A percentile compares a stretch with the other conserved stretches of the same genome.
Evolutionary conservation across 2,113 vertebrate genomes (phyloP).

Genomic region (Corythornis cristatus): DNA sequence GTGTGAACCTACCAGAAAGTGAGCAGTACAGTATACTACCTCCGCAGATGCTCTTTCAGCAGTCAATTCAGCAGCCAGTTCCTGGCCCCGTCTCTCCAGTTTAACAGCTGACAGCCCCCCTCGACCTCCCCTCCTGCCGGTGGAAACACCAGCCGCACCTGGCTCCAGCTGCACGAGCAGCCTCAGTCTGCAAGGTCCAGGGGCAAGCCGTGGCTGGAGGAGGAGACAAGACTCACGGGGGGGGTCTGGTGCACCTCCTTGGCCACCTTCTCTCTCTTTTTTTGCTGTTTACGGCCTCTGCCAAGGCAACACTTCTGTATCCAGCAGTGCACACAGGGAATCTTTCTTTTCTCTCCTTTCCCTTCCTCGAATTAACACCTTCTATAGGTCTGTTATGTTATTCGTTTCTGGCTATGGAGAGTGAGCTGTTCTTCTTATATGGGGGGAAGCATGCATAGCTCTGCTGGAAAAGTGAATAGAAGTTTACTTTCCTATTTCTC

Average conservation of each 20-base stretch:
- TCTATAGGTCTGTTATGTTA: neutral
- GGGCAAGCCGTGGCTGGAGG: neutral
- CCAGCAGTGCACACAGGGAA: neutral
- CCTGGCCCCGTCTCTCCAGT: neutral
- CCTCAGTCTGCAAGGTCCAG: neutral
- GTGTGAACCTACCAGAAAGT: accelerated
- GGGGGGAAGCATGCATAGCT: neutral
- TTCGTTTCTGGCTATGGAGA: neutral
- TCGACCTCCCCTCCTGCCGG: accelerated
- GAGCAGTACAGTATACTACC: neutral
- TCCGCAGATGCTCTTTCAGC: neutral
- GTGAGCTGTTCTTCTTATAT: neutral
- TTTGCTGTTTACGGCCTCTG: neutral
- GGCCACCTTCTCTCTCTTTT: neutral
- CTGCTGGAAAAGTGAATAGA: neutral
- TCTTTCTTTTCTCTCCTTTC: neutral
- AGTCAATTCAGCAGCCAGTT: neutral
- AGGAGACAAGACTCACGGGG: accelerated
- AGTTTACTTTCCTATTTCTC: neutral
- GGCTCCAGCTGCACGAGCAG: neutral
- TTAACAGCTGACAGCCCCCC: neutral
- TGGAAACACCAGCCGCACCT: accelerated
- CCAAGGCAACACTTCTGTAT: neutral
- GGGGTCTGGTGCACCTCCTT: neutral
- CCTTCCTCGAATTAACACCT: neutral